phyloP scores from a whole-genome alignment of 2,113 vertebrate species.

The Butastur rufipennis region DNA sequence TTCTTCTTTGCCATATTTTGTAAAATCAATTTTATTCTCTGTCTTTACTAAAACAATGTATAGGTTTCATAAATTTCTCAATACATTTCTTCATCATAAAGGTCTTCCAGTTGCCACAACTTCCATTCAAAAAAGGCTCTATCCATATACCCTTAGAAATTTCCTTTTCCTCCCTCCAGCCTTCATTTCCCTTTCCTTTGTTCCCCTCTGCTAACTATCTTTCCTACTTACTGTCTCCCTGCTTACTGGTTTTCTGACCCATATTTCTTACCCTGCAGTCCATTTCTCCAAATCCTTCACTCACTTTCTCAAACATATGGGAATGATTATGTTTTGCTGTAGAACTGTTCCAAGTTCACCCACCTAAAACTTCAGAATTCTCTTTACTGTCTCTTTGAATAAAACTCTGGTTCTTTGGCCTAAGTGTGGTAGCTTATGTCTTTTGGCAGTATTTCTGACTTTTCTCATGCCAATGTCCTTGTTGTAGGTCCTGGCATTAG shows the following conservation, averaged over 20 bases:
- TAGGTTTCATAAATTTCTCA: not conserved
- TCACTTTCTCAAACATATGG: not conserved
- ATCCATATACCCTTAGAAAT: not conserved
- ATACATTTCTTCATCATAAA: not conserved
- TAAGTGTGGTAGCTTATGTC: not conserved
- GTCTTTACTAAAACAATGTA: not conserved
- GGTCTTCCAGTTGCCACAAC: not conserved
- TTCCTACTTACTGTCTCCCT: not conserved
- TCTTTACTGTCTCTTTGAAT: not conserved
- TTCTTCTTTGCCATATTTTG: not conserved
- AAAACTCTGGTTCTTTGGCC: not conserved
- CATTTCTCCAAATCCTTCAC: not conserved
- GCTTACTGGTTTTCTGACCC: not conserved
- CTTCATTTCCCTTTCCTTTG: not conserved
- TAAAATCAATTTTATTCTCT: not conserved
- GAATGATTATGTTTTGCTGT: not conserved
- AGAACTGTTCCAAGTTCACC: not conserved
- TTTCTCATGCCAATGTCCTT: not conserved
- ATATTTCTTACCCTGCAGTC: not conserved
- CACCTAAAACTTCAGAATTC: not conserved
- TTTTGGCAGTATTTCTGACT: not conserved
- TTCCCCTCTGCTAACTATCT: not conserved
- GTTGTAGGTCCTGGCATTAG: not conserved
- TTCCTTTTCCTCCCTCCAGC: not conserved
- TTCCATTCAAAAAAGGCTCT: not conserved